Base-by-base conservation (phyloP, 2,888 invertebrate species). In the Temnothorax ravouxi region DNA sequence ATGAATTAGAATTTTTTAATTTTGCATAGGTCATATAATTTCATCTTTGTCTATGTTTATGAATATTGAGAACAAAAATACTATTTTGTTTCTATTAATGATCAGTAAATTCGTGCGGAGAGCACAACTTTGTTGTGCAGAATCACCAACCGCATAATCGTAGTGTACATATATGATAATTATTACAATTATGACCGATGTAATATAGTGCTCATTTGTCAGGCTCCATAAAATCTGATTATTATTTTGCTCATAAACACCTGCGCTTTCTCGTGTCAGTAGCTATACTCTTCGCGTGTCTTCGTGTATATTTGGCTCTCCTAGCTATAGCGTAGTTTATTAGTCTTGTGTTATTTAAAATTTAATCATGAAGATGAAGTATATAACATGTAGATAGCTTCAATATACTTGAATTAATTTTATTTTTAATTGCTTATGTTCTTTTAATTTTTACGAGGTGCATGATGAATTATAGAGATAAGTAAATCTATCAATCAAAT, bases 171-270 rank as follows among this genome's bases (percentile, higher is more conserved):
- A 34, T 34, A 21, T 89, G 92, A 90, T 92, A 90, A 93, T 93
- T 90, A 93, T 93, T 89, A 89, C 86, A 91, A 91, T 92, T 90
- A 92, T 86, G 91, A 91, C 89, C 87, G 75, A 85, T 88, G 89
- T 90, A 90, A 91, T 91, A 91, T 91, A 87, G 91, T 84, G 85
- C 88, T 91, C 88, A 88, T 90, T 91, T 92, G 91, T 92, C 91
- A 91, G 88, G 92, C 90, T 91, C 87, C 92, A 91, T 92, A 93
- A 93, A 94, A 82, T 86, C 79, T 76, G 89, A 83, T 91, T 90
- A 90, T 93, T 93, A 92, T 92, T 92, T 92, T 88, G 84, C 91
- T 91, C 93, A 87, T 94, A 92, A 93, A 92, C 92, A 93, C 91
- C 90, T 92, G 89, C 41, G 18, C 67, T 84, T 1, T 9, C 41